phyloP scores from a whole-genome alignment of 2,113 vertebrate species.

The Ramphastos sulfuratus region DNA sequence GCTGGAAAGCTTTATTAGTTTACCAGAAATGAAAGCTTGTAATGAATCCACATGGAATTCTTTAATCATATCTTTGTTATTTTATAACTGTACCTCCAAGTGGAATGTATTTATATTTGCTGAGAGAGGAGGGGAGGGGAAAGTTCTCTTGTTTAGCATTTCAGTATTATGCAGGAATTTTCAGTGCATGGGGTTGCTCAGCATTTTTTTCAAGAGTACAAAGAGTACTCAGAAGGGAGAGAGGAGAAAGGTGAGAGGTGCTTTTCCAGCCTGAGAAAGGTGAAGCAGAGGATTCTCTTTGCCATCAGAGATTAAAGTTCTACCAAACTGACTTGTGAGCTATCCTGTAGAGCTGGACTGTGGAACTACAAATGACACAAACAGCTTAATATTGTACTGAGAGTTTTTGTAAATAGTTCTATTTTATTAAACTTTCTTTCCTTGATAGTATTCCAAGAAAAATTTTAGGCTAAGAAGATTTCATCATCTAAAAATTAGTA shows the following conservation, averaged over 20 bases:
- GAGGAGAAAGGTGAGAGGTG: conserved; percentile 47
- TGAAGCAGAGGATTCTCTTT: background rate
- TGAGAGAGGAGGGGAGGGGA: too few relatives aligned
- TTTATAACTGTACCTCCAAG: conserved; percentile 71
- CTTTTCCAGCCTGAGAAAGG: conserved; percentile 43
- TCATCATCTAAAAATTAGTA: conserved; percentile 57
- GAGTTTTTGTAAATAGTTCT: conserved; percentile 32
- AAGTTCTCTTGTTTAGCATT: conserved; percentile 52
- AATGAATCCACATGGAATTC: conserved; percentile 73
- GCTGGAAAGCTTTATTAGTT: conserved; percentile 77
- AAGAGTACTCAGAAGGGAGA: conserved; percentile 40
- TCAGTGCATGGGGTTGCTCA: conserved; percentile 43
- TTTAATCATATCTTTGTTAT: conserved; percentile 72
- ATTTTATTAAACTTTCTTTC: conserved; percentile 60
- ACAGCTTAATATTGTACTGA: conserved; percentile 45
- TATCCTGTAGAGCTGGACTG: background rate
- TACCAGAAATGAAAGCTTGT: conserved; percentile 75
- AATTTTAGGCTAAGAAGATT: conserved; percentile 33
- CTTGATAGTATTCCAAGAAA: conserved; percentile 30
- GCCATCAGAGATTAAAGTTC: background rate
- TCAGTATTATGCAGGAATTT: conserved; percentile 55
- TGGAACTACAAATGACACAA: conserved; percentile 37
- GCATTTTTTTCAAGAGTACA: conserved; percentile 59
- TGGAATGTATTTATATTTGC: conserved; percentile 69
- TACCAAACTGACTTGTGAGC: background rate